A percentile compares a stretch with the other conserved stretches of the same genome.
Evolutionary conservation across 2,113 vertebrate species (phyloP).

Genomic region (Clinocottus analis): DNA sequence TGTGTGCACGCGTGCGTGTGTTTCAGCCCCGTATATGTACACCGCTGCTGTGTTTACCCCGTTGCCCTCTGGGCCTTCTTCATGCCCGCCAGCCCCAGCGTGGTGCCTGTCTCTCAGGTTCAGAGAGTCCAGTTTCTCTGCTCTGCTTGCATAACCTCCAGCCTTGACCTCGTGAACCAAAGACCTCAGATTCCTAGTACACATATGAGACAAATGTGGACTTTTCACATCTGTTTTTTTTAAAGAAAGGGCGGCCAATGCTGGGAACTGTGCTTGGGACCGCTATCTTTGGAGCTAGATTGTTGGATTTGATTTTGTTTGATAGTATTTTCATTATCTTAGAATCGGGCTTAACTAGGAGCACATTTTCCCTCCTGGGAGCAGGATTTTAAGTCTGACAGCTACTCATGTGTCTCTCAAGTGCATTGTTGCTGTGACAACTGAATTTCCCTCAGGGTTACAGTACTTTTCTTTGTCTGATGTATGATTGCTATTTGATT

Average conservation of each 20-base stretch:
- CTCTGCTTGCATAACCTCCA: slow-evolving; percentile 61
- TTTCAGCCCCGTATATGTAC: slow-evolving; percentile 15
- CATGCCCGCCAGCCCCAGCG: slow-evolving; percentile 21
- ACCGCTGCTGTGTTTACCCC: slow-evolving; percentile 24
- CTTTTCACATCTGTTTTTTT: slow-evolving; percentile 29
- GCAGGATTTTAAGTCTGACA: slow-evolving; percentile 31
- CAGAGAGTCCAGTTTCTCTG: slow-evolving; percentile 47
- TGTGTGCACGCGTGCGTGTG: no score
- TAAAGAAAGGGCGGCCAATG: background rate
- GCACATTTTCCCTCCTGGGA: slow-evolving; percentile 32
- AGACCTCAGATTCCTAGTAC: slow-evolving; percentile 46
- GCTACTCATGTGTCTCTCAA: slow-evolving; percentile 21
- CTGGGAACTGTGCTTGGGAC: background rate
- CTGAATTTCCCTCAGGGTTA: slow-evolving; percentile 42
- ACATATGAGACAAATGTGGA: slow-evolving; percentile 3
- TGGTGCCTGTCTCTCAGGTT: slow-evolving; percentile 49
- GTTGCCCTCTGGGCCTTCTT: slow-evolving; percentile 36
- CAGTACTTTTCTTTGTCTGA: slow-evolving; percentile 31
- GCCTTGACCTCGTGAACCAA: slow-evolving; percentile 68
- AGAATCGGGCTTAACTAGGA: slow-evolving; percentile 32
- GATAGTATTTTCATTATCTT: slow-evolving; percentile 32
- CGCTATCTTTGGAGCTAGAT: background rate
- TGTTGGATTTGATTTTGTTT: slow-evolving; percentile 21
- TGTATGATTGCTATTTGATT: slow-evolving; percentile 52
- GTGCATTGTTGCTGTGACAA: slow-evolving; percentile 43